Evolutionary conservation across 1,140 invertebrate genomes (phyloP).

Genomic region (Trachelipus rathkii): DNA sequence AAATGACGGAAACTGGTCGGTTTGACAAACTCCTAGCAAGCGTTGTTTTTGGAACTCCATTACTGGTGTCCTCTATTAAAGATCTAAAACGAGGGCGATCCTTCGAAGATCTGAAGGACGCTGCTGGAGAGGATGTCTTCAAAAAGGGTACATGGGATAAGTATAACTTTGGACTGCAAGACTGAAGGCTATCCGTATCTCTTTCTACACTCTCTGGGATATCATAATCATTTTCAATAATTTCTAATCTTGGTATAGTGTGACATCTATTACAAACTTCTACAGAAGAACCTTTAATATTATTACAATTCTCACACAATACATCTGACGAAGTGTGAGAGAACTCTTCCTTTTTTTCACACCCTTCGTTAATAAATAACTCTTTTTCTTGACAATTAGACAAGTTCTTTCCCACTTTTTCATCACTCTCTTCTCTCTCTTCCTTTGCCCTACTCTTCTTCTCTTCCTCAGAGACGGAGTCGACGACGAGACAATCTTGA

Average conservation of each 20-base stretch:
- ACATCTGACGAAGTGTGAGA: too few relatives aligned
- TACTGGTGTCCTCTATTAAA: neutral
- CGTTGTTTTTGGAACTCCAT: neutral
- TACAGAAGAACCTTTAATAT: neutral
- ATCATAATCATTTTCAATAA: neutral
- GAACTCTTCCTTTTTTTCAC: neutral
- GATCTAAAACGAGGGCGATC: neutral
- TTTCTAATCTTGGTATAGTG: neutral
- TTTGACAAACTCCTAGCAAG: conserved; percentile 19
- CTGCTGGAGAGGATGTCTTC: conserved; percentile 14
- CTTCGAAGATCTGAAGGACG: neutral
- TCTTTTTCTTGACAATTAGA: conserved; percentile 2
- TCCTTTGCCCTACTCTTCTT: conserved; percentile 12
- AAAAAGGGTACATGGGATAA: conserved; percentile 37
- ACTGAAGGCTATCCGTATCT: neutral
- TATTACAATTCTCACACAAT: too few relatives aligned
- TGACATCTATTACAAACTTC: neutral
- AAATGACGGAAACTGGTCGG: conserved; percentile 73
- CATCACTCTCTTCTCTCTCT: neutral
- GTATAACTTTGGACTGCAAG: conserved; percentile 32
- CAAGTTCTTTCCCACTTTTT: neutral
- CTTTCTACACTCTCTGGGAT: neutral
- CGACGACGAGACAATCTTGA: conserved; percentile 24
- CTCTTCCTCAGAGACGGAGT: conserved; percentile 20
- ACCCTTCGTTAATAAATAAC: conserved; percentile 24